Conservation (phyloP, 2,888 invertebrate genomes). For the Loripinus fragilis region DNA sequence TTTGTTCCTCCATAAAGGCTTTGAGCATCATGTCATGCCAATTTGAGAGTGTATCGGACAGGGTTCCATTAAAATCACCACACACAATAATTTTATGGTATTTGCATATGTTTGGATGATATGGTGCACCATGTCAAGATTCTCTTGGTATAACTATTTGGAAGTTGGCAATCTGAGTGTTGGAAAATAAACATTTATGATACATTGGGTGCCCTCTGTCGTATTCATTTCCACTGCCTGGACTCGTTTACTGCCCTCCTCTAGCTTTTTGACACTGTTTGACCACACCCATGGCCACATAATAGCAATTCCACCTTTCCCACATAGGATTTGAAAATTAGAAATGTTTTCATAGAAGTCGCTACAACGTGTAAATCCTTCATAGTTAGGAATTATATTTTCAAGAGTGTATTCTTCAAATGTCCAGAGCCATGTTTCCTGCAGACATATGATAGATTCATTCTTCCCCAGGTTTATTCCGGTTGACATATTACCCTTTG, state of each 20-base stretch:
- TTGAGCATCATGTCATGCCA: too few species aligned
- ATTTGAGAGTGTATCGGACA: too few species aligned
- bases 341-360: conserved; percentile 4
- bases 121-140: neutral
- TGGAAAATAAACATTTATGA: conserved; percentile 7
- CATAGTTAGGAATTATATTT: neutral
- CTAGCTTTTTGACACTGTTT: neutral
- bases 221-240: neutral
- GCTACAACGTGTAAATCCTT: neutral
- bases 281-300: neutral
- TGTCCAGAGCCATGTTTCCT: conserved; percentile 15
- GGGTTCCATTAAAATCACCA: too few species aligned
- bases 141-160: neutral
- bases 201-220: neutral
- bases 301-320: neutral
- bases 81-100: neutral
- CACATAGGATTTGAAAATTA: conserved; percentile 7
- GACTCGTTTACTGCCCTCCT: neutral
- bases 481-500: conserved; percentile 4
- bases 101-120: conserved; percentile 1
- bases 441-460: neutral
- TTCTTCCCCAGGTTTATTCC: neutral
- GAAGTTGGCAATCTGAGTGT: conserved; percentile 10
- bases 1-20: neutral
- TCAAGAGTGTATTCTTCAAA: neutral